phyloP scores from a whole-genome alignment of 2,113 vertebrate species.

The Aptenodytes patagonicus region DNA sequence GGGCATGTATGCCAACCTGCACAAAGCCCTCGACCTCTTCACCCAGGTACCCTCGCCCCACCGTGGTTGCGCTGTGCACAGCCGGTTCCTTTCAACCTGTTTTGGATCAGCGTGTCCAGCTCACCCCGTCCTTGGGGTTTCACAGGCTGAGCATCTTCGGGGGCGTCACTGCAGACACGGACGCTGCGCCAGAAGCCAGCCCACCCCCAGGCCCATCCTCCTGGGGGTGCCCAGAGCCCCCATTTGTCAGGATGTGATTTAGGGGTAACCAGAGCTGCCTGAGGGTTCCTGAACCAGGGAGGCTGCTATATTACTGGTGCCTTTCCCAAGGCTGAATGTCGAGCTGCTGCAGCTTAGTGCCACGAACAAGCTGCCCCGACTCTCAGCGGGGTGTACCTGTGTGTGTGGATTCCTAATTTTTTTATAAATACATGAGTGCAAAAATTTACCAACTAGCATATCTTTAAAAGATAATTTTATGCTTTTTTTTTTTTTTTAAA shows the following conservation, averaged over 20 bases:
- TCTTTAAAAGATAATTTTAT: background rate
- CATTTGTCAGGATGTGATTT: background rate
- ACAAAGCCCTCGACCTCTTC: conserved; percentile 78
- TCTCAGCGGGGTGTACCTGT: background rate
- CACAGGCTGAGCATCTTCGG: background rate
- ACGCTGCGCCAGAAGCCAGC: background rate
- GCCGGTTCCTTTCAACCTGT: accelerated
- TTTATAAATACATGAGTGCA: background rate
- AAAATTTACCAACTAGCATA: background rate
- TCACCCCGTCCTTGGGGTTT: background rate
- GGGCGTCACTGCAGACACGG: background rate
- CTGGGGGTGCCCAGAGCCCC: background rate
- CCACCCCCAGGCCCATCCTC: accelerated
- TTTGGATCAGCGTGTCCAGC: accelerated
- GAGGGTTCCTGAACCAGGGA: background rate
- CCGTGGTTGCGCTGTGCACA: accelerated
- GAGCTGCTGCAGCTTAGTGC: background rate
- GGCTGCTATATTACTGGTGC: background rate
- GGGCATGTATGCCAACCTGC: conserved; percentile 75
- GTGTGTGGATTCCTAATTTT: background rate
- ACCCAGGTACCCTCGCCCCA: conserved; percentile 55
- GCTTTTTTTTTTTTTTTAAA: background rate
- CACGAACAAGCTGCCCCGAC: background rate
- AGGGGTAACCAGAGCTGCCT: background rate
- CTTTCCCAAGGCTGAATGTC: background rate